Percentiles rank a stretch among this genome's conserved stretches.
phyloP scores from a whole-genome alignment of 2,888 invertebrate species.

The Thelaira solivaga region DNA sequence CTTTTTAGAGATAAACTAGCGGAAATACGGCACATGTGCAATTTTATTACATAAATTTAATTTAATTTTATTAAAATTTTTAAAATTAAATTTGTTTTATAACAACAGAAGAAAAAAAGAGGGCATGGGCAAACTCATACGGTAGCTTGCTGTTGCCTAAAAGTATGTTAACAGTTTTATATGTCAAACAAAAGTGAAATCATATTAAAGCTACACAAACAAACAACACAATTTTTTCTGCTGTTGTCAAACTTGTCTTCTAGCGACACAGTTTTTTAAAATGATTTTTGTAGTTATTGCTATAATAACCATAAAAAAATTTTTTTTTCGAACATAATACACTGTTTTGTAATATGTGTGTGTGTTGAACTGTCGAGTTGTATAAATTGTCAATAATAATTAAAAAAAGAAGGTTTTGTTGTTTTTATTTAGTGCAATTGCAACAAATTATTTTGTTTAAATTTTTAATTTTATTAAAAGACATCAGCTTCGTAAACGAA shows the following conservation, averaged over 20 bases:
- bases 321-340: not conserved
- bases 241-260: constrained; percentile 49
- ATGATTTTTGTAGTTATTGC: constrained; percentile 33
- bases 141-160: constrained; percentile 24
- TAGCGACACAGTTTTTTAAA: constrained; percentile 56
- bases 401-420: constrained; percentile 2
- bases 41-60: too few species aligned
- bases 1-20: too few species aligned
- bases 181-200: constrained; percentile 48
- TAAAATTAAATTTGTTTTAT: too few species aligned
- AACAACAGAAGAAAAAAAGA: too few species aligned
- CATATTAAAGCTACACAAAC: constrained; percentile 20
- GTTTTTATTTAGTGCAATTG: not conserved
- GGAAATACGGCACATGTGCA: too few species aligned
- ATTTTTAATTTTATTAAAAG: too few species aligned
- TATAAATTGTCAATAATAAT: constrained; percentile 44
- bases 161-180: constrained; percentile 61
- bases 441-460: constrained; percentile 6
- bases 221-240: constrained; percentile 4
- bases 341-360: constrained; percentile 20
- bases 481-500: too few species aligned
- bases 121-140: not conserved
- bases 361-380: constrained; percentile 37
- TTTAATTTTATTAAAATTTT: too few species aligned
- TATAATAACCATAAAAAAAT: not conserved